A percentile compares a stretch with the other conserved stretches of the same genome.
phyloP scores from a whole-genome alignment of 2,113 vertebrate species.

The Arvicanthis niloticus region DNA sequence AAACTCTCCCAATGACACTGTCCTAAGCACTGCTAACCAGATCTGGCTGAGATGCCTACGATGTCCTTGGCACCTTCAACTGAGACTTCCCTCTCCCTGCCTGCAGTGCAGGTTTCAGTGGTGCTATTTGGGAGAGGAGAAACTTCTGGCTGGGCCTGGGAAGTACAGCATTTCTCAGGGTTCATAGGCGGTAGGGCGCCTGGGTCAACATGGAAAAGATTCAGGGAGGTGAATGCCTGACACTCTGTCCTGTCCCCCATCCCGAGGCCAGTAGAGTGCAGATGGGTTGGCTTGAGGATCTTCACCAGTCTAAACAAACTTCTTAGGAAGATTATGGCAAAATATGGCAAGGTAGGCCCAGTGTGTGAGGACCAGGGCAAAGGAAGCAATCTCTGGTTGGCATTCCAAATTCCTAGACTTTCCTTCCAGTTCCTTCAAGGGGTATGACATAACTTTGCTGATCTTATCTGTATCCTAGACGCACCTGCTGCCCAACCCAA shows the following conservation, averaged over 20 bases:
- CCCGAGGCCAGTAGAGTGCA: slow-evolving; percentile 7
- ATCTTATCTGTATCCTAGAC: slow-evolving; percentile 23
- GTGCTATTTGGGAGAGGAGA: slow-evolving; percentile 29
- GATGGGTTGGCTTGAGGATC: neutral
- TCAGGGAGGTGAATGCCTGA: slow-evolving; percentile 55
- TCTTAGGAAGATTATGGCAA: slow-evolving; percentile 16
- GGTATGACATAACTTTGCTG: neutral
- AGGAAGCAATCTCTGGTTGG: neutral
- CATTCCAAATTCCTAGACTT: slow-evolving; percentile 10
- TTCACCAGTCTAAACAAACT: neutral
- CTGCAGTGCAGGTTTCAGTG: slow-evolving; percentile 21
- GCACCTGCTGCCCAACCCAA: neutral
- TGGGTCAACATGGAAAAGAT: slow-evolving; percentile 61
- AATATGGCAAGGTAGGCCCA: neutral
- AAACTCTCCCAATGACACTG: slow-evolving; percentile 51
- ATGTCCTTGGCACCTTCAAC: slow-evolving; percentile 35
- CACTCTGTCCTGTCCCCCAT: neutral
- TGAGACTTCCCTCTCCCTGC: slow-evolving; percentile 29
- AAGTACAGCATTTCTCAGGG: slow-evolving; percentile 55
- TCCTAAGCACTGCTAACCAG: slow-evolving; percentile 29
- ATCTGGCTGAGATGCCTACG: slow-evolving; percentile 43
- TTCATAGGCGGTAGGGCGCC: slow-evolving; percentile 14
- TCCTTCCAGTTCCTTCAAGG: neutral
- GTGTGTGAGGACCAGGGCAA: neutral
- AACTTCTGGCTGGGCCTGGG: slow-evolving; percentile 32